These are phyloP conservation scores for Odontesthes bonariensis DNA, from an alignment of 2,113 vertebrate species.

Conservation along the genomic window DNA sequence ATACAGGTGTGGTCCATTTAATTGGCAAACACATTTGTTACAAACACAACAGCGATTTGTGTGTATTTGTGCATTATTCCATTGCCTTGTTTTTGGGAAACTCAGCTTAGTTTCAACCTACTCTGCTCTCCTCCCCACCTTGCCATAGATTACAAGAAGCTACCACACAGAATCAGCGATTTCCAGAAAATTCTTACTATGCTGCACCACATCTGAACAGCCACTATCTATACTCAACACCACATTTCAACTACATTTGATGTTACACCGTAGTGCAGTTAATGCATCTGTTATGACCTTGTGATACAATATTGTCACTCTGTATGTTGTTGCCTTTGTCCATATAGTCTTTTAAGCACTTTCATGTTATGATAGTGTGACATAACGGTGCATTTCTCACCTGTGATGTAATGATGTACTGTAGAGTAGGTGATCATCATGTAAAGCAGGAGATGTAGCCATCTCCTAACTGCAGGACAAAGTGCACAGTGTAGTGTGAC, in stretches of 20 bases:
- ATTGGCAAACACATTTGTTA: not conserved
- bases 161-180: constrained; percentile 44
- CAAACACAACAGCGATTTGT: not conserved
- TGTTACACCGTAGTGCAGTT: constrained; percentile 67
- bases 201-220: constrained; percentile 72
- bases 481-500: constrained; percentile 73
- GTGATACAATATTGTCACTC: constrained; percentile 67
- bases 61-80: not conserved
- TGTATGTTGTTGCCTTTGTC: constrained; percentile 77
- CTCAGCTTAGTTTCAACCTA: constrained; percentile 46
- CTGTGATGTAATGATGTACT: constrained; percentile 49
- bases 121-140: constrained; percentile 65
- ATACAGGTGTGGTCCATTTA: not conserved
- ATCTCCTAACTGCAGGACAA: constrained; percentile 71
- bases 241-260: constrained; percentile 73
- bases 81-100: constrained; percentile 50
- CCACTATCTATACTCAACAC: constrained; percentile 60
- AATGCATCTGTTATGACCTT: constrained; percentile 62
- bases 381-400: constrained; percentile 49
- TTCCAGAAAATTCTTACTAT: constrained; percentile 38
- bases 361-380: constrained; percentile 43
- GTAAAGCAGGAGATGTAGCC: constrained; percentile 62
- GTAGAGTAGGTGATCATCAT: constrained; percentile 45
- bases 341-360: constrained; percentile 43
- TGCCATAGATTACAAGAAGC: constrained; percentile 30